Evolutionary conservation across 2,888 invertebrate species (phyloP).

Genomic region (Tortrix viridana): DNA sequence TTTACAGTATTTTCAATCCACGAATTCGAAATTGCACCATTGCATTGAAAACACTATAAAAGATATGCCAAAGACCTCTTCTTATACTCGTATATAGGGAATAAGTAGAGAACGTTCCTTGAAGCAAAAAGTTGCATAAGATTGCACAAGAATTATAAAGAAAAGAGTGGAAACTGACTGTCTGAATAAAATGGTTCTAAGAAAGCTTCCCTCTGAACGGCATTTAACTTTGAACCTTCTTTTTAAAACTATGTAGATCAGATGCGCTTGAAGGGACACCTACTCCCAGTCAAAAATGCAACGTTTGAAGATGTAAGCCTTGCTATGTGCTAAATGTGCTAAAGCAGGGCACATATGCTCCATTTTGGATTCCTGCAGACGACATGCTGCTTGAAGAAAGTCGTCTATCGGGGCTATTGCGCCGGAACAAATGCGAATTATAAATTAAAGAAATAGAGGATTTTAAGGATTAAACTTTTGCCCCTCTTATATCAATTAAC

Average conservation of each 20-base stretch:
- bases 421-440: too few relatives aligned
- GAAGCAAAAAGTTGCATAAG: conserved; percentile 29
- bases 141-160: conserved; percentile 34
- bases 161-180: conserved; percentile 32
- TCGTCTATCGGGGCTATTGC: neutral
- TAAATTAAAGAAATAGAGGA: too few relatives aligned
- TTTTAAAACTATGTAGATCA: neutral
- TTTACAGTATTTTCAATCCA: too few relatives aligned
- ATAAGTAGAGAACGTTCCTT: conserved; percentile 23
- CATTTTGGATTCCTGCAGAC: conserved; percentile 11
- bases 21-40: too few relatives aligned
- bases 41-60: too few relatives aligned
- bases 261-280: neutral
- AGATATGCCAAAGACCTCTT: too few relatives aligned
- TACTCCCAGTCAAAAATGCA: conserved; percentile 30
- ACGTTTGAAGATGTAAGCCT: conserved; percentile 16
- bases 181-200: conserved; percentile 28
- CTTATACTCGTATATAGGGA: too few relatives aligned
- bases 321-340: conserved; percentile 28
- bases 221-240: neutral
- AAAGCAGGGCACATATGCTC: conserved; percentile 16
- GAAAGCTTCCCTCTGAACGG: neutral
- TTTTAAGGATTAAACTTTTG: too few relatives aligned
- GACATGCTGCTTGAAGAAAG: neutral
- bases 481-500: too few relatives aligned